A percentile compares a stretch with the other conserved stretches of the same genome.
Conservation (phyloP, 2,888 invertebrate genomes). For the Apodemia mormo region DNA sequence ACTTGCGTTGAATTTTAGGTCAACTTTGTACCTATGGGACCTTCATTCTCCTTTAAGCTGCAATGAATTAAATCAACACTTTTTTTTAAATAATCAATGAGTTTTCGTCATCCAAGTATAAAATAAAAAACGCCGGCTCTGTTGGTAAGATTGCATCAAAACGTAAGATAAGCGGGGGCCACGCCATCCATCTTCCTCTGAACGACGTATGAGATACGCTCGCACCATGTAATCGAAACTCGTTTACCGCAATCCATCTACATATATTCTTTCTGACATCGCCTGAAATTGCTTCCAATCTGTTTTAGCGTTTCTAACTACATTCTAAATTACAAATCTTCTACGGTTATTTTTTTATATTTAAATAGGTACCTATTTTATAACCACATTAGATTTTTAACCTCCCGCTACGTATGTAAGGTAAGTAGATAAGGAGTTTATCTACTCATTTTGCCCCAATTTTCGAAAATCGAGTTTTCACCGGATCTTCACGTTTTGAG, state of each 20-base stretch:
- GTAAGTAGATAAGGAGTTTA: no score
- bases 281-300: conserved; percentile 29
- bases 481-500: no score
- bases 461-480: no score
- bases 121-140: not conserved
- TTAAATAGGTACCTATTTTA: no score
- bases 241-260: conserved; percentile 43
- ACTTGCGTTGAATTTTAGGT: no score
- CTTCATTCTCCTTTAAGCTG: no score
- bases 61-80: no score
- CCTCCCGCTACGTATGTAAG: no score
- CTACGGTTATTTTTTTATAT: not conserved
- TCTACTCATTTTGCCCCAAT: no score
- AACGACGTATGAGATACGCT: conserved; percentile 31
- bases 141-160: not conserved
- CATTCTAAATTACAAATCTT: not conserved
- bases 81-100: no score
- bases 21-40: no score
- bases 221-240: conserved; percentile 41
- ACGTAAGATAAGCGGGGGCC: conserved; percentile 3
- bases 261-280: conserved; percentile 32
- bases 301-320: conserved; percentile 20
- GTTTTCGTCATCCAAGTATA: not conserved
- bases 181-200: conserved; percentile 14
- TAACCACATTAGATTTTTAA: no score